A percentile compares a stretch with the other conserved stretches of the same genome.
These are phyloP conservation scores for Phasianus colchicus DNA, from an alignment of 2,113 vertebrate species.

Conservation along the genomic window DNA sequence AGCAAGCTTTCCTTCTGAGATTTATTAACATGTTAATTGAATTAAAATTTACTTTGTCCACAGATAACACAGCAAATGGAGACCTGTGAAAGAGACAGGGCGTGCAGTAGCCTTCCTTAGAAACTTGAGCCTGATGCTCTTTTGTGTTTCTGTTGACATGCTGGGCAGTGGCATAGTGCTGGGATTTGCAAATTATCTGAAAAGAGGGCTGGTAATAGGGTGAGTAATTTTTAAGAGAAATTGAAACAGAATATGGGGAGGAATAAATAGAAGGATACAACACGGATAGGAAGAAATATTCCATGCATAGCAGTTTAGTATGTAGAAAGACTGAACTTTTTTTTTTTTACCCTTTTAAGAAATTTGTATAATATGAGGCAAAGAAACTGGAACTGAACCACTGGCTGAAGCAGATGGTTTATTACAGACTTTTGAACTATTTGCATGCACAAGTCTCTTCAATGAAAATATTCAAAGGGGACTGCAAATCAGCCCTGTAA, in stretches of 20 bases:
- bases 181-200: background rate
- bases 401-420: background rate
- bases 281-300: slow-evolving; percentile 1
- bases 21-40: background rate
- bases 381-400: background rate
- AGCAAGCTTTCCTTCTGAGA: background rate
- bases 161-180: background rate
- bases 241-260: background rate
- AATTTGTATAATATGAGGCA: background rate
- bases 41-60: background rate
- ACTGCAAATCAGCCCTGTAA: background rate
- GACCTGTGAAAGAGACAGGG: background rate
- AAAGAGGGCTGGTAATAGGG: background rate
- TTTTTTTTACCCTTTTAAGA: background rate
- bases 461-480: background rate
- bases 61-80: background rate
- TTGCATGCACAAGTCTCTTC: background rate
- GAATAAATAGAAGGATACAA: slow-evolving; percentile 24
- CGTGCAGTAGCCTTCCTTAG: background rate
- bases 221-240: background rate
- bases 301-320: background rate
- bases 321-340: background rate
- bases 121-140: background rate
- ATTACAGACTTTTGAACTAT: background rate
- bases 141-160: background rate